Evolutionary conservation across 1,140 invertebrate species (phyloP).

Genomic region (Drosophila jambulina): DNA sequence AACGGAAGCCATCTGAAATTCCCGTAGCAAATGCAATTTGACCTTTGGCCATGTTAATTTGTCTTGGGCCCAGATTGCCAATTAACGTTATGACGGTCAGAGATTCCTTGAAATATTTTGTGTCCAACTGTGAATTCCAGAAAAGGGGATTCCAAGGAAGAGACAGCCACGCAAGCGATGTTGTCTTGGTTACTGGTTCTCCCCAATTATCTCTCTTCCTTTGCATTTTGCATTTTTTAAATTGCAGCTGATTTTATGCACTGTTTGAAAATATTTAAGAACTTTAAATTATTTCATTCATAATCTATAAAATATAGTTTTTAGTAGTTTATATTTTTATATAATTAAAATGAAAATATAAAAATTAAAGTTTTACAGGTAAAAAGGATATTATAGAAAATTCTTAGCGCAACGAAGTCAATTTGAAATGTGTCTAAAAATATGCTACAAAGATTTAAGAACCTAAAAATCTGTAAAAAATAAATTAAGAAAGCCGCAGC

Average conservation of each 20-base stretch:
- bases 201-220: no score
- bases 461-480: no score
- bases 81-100: slow-evolving; percentile 37
- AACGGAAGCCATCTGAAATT: slow-evolving; percentile 78
- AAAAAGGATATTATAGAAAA: no score
- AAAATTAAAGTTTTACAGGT: no score
- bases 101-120: slow-evolving; percentile 4
- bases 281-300: not conserved
- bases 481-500: no score
- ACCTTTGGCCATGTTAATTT: slow-evolving; percentile 63
- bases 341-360: no score
- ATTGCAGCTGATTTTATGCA: slow-evolving; percentile 17
- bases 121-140: not conserved
- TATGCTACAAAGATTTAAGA: no score
- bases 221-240: not conserved
- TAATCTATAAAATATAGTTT: no score
- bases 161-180: not conserved
- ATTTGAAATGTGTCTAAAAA: no score
- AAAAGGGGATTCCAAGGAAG: not conserved
- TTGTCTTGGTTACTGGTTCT: not conserved
- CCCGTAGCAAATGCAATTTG: slow-evolving; percentile 53
- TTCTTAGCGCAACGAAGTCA: no score
- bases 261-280: not conserved
- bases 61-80: slow-evolving; percentile 34
- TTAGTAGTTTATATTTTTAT: no score